A percentile compares a stretch with the other conserved stretches of the same genome.
phyloP scores from a whole-genome alignment of 2,797 vertebrate genomes.

The Halcyon leucocephala region DNA sequence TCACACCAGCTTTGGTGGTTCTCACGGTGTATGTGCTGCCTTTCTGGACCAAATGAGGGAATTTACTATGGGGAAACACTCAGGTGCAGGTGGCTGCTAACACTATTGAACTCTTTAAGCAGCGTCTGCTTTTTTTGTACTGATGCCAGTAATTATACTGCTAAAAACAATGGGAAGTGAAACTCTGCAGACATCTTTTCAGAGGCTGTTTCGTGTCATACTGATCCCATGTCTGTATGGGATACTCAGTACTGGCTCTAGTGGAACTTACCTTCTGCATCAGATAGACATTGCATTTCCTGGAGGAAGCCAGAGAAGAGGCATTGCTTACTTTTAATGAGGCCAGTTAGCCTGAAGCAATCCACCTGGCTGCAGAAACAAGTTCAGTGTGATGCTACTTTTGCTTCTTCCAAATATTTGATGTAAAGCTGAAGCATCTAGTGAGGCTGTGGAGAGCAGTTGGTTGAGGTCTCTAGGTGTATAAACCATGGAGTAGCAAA shows the following conservation, averaged over 20 bases:
- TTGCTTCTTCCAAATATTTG: neutral
- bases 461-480: neutral
- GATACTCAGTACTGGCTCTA: neutral
- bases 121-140: neutral
- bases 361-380: neutral
- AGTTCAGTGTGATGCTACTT: neutral
- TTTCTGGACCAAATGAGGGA: neutral
- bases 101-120: neutral
- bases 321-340: neutral
- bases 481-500: neutral
- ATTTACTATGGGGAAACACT: neutral
- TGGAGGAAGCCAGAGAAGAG: neutral
- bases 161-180: neutral
- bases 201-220: neutral
- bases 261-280: neutral
- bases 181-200: neutral
- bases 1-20: neutral
- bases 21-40: rapidly evolving
- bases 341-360: neutral
- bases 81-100: neutral
- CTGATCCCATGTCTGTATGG: neutral
- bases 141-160: neutral
- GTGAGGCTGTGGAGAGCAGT: neutral
- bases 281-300: neutral
- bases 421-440: neutral